Evolutionary conservation across 2,113 vertebrate genomes (phyloP).

Genomic region (Pterophyllum scalare): DNA sequence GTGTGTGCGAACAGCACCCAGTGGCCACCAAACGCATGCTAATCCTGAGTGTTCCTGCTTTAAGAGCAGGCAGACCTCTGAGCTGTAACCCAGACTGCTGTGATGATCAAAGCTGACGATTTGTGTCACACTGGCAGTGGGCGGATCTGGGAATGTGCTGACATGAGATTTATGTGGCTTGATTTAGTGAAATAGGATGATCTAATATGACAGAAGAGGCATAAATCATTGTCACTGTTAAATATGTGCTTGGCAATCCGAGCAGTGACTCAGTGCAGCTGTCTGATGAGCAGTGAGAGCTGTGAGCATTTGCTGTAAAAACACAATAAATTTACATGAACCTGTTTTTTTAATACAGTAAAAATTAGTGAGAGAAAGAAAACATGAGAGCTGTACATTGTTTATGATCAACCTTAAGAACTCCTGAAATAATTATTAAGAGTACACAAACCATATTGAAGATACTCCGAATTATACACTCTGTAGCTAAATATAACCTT

Average conservation of each 20-base stretch:
- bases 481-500: not conserved
- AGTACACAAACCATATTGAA: too few relatives aligned
- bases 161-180: conserved; percentile 11
- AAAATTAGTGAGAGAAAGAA: not conserved
- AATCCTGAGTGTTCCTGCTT: conserved; percentile 47
- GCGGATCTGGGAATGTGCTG: conserved; percentile 47
- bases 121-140: conserved; percentile 34
- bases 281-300: not conserved
- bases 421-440: too few relatives aligned
- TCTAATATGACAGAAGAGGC: conserved; percentile 24
- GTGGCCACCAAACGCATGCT: conserved; percentile 19
- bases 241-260: not conserved
- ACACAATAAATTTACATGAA: not conserved
- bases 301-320: not conserved
- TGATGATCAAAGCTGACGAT: conserved; percentile 37
- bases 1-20: conserved; percentile 7
- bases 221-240: conserved; percentile 28
- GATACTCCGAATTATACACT: too few relatives aligned
- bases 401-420: too few relatives aligned
- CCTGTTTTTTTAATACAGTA: not conserved
- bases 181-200: conserved; percentile 14
- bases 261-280: not conserved
- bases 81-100: conserved; percentile 26
- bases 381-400: too few relatives aligned
- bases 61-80: conserved; percentile 26